Conservation (phyloP, 2,888 invertebrate genomes). For the Oscheius sp. region DNA sequence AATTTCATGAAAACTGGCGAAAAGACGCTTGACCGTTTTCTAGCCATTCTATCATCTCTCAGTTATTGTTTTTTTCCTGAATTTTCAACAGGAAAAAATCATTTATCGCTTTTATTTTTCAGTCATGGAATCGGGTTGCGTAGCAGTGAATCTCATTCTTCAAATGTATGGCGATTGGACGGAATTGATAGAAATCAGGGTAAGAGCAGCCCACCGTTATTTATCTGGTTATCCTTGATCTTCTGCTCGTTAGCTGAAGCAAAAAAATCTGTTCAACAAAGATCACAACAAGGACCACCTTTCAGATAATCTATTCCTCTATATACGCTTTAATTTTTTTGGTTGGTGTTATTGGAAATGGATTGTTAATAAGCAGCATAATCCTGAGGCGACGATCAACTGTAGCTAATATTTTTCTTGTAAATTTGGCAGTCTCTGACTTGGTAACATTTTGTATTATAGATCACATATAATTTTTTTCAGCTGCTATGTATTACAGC, state of each 20-base stretch:
- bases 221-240: constrained; percentile 20
- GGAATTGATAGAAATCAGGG: constrained; percentile 64
- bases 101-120: not conserved
- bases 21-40: not conserved
- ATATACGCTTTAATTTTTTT: constrained; percentile 69
- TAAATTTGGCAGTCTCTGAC: constrained; percentile 93
- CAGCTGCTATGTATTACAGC: constrained; percentile 88
- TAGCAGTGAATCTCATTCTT: constrained; percentile 66
- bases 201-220: constrained; percentile 25
- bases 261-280: not conserved
- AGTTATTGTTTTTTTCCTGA: not conserved
- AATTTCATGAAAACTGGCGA: too few species aligned
- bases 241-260: not conserved
- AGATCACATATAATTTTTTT: constrained; percentile 38
- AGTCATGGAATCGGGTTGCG: constrained; percentile 48
- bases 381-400: constrained; percentile 63
- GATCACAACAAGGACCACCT: constrained; percentile 6
- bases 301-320: constrained; percentile 64
- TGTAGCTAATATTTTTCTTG: constrained; percentile 87
- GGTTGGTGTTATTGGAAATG: constrained; percentile 71
- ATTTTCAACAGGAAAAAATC: not conserved
- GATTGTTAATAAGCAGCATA: constrained; percentile 64
- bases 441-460: constrained; percentile 77
- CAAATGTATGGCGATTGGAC: constrained; percentile 67
- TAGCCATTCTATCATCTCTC: not conserved